phyloP scores from a whole-genome alignment of 2,888 invertebrate genomes.

The Ceriagrion tenellum region DNA sequence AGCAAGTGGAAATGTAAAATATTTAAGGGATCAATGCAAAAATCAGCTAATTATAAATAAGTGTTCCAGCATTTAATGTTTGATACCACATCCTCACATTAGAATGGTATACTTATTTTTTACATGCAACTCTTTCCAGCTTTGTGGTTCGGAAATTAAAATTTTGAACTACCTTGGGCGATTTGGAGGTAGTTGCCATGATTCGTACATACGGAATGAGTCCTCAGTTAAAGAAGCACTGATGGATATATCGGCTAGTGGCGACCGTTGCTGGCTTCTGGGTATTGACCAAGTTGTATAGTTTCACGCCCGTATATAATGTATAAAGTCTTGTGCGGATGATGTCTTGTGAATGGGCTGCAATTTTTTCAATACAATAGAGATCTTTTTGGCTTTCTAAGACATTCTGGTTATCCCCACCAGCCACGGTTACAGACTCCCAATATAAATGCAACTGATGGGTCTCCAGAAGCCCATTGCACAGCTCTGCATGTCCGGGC shows the following conservation, averaged over 20 bases:
- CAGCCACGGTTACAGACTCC: conserved; percentile 69
- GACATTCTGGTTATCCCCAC: conserved; percentile 69
- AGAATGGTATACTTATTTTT: conserved; percentile 1
- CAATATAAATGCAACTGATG: conserved; percentile 63
- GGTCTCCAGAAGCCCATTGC: conserved; percentile 68
- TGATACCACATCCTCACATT: background rate
- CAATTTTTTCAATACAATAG: background rate
- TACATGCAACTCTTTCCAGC: background rate
- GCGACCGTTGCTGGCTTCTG: too few species aligned
- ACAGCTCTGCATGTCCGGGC: conserved; percentile 15
- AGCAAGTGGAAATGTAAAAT: too few species aligned
- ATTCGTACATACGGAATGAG: background rate
- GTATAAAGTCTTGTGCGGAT: background rate
- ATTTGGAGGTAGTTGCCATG: background rate
- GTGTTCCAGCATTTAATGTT: background rate
- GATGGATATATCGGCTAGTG: background rate
- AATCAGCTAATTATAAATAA: too few species aligned
- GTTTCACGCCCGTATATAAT: background rate
- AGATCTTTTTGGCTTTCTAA: conserved; percentile 42
- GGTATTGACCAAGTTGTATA: background rate
- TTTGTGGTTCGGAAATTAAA: too few species aligned
- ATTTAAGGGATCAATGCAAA: background rate
- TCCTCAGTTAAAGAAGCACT: background rate
- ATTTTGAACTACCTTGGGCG: background rate
- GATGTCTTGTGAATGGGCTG: background rate